Evolutionary conservation across 2,797 vertebrate genomes (phyloP).

Genomic region (Poecilia picta): DNA sequence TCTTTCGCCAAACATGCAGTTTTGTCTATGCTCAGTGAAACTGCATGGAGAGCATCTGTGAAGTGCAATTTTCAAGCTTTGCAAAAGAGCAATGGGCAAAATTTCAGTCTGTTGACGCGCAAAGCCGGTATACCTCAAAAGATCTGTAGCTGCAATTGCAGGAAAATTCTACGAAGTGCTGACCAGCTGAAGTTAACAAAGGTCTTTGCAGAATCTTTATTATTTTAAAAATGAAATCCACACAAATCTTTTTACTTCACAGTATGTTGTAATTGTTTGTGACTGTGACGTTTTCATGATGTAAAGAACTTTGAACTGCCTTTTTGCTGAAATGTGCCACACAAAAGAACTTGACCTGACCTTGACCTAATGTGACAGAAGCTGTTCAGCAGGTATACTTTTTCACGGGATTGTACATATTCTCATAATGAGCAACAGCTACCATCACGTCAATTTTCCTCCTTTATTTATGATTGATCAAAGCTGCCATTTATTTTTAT

Average conservation of each 20-base stretch:
- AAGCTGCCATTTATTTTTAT: not conserved
- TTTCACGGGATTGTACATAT: not conserved
- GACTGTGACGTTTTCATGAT: too few species aligned
- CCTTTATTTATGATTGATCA: not conserved
- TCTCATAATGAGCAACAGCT: not conserved
- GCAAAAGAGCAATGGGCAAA: not conserved
- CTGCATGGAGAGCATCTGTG: not conserved
- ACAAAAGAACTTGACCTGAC: too few species aligned
- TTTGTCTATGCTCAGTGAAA: not conserved
- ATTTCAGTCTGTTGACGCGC: not conserved
- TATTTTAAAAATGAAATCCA: not conserved
- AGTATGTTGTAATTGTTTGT: not conserved
- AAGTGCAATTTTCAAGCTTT: not conserved
- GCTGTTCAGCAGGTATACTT: not conserved
- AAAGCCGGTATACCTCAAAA: not conserved
- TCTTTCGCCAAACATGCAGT: not conserved
- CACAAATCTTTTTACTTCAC: not conserved
- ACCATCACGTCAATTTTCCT: not conserved
- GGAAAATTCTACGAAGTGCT: not conserved
- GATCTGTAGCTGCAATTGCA: not conserved
- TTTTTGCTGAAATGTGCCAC: too few species aligned
- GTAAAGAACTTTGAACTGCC: too few species aligned
- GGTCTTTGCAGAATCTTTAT: not conserved
- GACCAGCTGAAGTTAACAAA: too few species aligned
- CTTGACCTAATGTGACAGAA: not conserved